Base-by-base conservation (phyloP, 1,140 invertebrate species). In the Papilio helenus region DNA sequence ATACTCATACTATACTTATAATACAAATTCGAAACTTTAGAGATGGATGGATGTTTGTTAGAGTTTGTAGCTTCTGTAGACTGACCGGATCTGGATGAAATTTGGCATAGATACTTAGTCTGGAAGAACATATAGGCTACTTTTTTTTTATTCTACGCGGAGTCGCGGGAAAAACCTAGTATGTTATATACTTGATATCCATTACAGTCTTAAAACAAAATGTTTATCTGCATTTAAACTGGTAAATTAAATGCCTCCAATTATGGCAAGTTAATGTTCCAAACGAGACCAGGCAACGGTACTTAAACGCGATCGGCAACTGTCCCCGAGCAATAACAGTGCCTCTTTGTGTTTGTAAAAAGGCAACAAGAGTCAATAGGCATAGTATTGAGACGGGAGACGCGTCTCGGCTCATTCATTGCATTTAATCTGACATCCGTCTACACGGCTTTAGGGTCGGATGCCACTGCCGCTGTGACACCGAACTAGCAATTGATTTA, bases 351-450 rank as follows among this genome's bases (percentile, higher is more conserved):
- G 58, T 83, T 82, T 61, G 79, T 61, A 82, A 82, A 68, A 79
- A 81, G 76, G 73, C 68, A 80, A 78, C 85, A 76, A 85, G 86
- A 88, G 81, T 87, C 88, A 88, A 86, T 83, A 85, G 80, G 71
- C 51, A 39, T 84, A 86, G 86, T 87, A 87, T 86, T 83, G 82
- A 80, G 82, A 86, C 61, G 84, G 34, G 34, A 72, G 86, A 87
- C 78, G 76, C 81, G 79, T 85, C 83, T 82, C 82, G 71, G 72
- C 26, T 76, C 84, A 87, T 90, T 86, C 85, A 84, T 61, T 86
- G 84, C 84, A 83, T 87, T 87, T 85, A 89, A 88, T 86, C 42
- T 77, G 82, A 83, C 82, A 86, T 87, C 83, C 82, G 81, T 78
- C 72, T 23, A 81, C 82, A 82, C 65, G 55, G 72, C 34, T 26